Evolutionary conservation across 2,113 vertebrate species (phyloP), one percentile per base, ranked within the genome.

Genomic region (Pycnonotus jocosus): DNA sequence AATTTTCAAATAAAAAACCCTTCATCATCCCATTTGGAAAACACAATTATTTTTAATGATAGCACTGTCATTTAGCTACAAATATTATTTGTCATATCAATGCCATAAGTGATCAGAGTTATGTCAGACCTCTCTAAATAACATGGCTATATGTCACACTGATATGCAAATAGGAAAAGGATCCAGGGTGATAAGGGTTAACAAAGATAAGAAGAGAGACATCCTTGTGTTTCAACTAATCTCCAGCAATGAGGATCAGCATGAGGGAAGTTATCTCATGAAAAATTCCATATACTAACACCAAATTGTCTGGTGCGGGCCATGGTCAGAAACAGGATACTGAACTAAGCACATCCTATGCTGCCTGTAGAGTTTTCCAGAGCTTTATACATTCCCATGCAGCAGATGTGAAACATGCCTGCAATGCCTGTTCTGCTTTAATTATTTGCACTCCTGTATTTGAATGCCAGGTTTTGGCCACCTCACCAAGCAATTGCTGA

Each of bases 401-500:
- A 90, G 50, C 31, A 86, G 45, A 77, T 92, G 51, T 69, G 56
- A 92, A 89, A 65, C 79, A 74, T 53, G 31, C 42, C n/a, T 60
- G 57, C 84, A 53, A 45, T 88, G 37, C 51, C 57, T 88, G 24
- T 96, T 91, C 76, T 92, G 18, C 82, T 91, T 95, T 98, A 95
- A 96, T 96, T 51, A 45, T 92, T 91, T 95, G 24, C 72, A 74
- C 79, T 96, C 11, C 90, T 98, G 61, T 97, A 10, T 97, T 97
- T 97, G 50, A 81, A 76, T 81, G 45, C 56, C 88, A 98, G 98
- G 98, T 96, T 98, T 98, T 96, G 98, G 96, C 88, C 97, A 98
- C 91, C 96, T 98, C 86, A 98, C 97, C 89, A 98, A 98, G 97
- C 97, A 98, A 11, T n/a, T 98, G 97, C 96, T 98, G 98, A 97